Percentiles rank a stretch among this genome's conserved stretches.
Conservation (phyloP, 2,888 invertebrate genomes). For the Pachliopta kotzebuea region DNA sequence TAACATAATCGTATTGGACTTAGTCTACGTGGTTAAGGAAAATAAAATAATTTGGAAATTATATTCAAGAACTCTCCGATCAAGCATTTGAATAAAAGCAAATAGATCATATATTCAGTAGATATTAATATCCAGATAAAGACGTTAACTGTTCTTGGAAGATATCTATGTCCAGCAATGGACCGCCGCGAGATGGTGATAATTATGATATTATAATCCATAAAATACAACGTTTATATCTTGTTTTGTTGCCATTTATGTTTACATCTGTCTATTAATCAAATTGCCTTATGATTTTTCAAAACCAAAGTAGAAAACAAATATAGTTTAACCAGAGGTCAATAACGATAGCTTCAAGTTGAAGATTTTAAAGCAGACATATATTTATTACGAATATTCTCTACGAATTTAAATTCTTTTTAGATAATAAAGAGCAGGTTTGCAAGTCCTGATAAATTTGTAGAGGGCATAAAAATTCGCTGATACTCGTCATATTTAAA, state of each 20-base stretch:
- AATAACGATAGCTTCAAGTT: background rate
- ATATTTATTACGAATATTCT: too few species aligned
- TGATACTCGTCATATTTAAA: background rate
- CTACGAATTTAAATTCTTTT: background rate
- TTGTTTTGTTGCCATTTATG: too few species aligned
- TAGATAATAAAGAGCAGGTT: background rate
- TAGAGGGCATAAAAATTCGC: constrained; percentile 2
- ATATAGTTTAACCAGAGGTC: too few species aligned
- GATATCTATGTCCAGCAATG: too few species aligned
- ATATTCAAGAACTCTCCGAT: background rate
- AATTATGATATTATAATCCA: too few species aligned
- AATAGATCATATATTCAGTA: too few species aligned
- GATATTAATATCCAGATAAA: too few species aligned
- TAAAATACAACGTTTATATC: too few species aligned
- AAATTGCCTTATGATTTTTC: background rate
- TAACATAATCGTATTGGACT: background rate
- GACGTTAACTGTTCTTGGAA: too few species aligned
- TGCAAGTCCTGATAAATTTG: background rate
- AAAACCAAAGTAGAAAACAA: background rate
- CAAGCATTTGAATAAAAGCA: too few species aligned
- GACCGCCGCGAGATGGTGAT: too few species aligned
- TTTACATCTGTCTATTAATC: too few species aligned
- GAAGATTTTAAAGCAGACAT: background rate
- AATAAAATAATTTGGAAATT: background rate
- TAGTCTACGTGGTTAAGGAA: background rate